A percentile compares a stretch with the other conserved stretches of the same genome.
Conservation (phyloP, 2,113 vertebrate species). For the Chloropsis cyanopogon region DNA sequence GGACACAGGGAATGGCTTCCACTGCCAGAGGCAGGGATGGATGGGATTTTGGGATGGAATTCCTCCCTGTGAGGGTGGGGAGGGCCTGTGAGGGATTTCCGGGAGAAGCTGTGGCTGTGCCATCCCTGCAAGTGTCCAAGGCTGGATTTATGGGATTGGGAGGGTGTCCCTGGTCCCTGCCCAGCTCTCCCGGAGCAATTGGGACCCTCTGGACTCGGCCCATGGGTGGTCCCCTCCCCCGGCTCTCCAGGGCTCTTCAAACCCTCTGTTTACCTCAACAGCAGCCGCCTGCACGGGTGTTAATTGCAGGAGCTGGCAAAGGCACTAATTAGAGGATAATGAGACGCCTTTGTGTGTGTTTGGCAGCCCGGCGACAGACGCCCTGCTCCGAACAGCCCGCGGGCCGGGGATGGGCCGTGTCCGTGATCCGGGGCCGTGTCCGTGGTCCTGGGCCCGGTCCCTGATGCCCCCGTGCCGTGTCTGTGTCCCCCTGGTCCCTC, state of each 20-base stretch:
- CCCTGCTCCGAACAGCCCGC: not conserved
- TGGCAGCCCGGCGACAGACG: constrained; percentile 57
- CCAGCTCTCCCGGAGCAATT: not conserved
- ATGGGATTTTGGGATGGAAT: not conserved
- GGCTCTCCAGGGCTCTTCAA: constrained; percentile 34
- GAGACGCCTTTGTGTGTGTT: constrained; percentile 70
- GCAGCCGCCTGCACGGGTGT: constrained; percentile 69
- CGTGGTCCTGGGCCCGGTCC: not conserved
- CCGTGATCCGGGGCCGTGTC: not conserved
- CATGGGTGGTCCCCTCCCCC: constrained; percentile 4
- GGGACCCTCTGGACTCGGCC: not conserved
- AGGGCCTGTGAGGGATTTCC: not conserved
- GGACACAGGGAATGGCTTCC: not conserved
- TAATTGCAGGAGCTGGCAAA: constrained; percentile 77
- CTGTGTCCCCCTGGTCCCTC: rapidly evolving
- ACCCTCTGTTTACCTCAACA: constrained; percentile 71
- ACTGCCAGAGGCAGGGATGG: not conserved
- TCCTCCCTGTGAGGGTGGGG: rapidly evolving
- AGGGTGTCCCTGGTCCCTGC: not conserved
- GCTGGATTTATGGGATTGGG: not conserved
- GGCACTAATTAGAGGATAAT: constrained; percentile 80
- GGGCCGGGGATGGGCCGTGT: not conserved
- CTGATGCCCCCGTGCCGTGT: rapidly evolving
- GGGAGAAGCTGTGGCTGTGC: not conserved
- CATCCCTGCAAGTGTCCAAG: not conserved